These are phyloP conservation scores for Microdon myrmicae DNA, from an alignment of 2,888 invertebrate genomes.

Conservation along the genomic window DNA sequence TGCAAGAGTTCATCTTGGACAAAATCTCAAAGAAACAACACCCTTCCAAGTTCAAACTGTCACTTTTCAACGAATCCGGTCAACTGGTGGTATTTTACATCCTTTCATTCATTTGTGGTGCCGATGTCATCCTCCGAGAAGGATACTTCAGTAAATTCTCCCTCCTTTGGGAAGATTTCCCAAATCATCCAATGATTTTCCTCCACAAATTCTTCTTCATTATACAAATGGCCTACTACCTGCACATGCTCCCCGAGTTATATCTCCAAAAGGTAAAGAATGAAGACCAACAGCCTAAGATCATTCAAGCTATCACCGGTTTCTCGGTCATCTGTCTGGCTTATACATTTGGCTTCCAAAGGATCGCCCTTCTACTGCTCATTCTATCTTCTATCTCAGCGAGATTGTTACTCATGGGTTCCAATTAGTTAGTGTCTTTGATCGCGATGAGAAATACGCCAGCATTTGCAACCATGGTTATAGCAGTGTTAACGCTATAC, in stretches of 20 bases:
- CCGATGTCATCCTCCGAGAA: constrained; percentile 85
- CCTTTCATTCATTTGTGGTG: constrained; percentile 91
- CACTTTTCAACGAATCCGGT: constrained; percentile 96
- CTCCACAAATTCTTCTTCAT: constrained; percentile 95
- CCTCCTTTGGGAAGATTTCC: constrained; percentile 79
- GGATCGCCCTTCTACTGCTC: constrained; percentile 86
- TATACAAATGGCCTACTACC: constrained; percentile 92
- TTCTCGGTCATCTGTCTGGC: constrained; percentile 84
- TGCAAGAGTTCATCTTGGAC: constrained; percentile 97
- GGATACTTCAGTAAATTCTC: constrained; percentile 72
- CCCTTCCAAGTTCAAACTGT: constrained; percentile 93
- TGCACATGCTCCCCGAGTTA: constrained; percentile 95
- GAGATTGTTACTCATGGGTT: constrained; percentile 89
- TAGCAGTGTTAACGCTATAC: constrained; percentile 93
- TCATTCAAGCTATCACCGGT: constrained; percentile 82
- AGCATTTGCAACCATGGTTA: constrained; percentile 80
- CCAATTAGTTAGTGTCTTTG: constrained; percentile 86
- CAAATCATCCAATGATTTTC: constrained; percentile 82
- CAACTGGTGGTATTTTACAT: constrained; percentile 92
- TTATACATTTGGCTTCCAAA: constrained; percentile 92
- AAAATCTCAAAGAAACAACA: constrained; percentile 96
- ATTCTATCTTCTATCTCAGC: constrained; percentile 90
- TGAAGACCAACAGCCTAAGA: constrained; percentile 84
- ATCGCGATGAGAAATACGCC: constrained; percentile 85
- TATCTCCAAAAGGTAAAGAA: constrained; percentile 96